These are phyloP conservation scores for Todiramphus chloris DNA, from an alignment of 2,113 vertebrate species.

Conservation along the genomic window DNA sequence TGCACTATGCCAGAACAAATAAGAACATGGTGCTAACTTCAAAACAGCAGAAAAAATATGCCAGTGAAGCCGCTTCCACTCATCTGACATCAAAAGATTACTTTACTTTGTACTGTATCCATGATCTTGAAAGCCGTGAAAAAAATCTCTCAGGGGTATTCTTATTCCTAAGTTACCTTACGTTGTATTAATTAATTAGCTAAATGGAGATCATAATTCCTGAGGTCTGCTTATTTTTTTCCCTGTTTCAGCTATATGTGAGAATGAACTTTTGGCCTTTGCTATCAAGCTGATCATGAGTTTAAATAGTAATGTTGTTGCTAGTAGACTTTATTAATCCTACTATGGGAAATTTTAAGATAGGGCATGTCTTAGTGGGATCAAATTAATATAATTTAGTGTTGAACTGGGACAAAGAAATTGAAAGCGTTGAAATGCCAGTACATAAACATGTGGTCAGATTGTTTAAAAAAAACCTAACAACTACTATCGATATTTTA, in stretches of 20 bases:
- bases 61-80: conserved; percentile 34
- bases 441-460: background rate
- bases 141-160: conserved; percentile 36
- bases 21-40: conserved; percentile 40
- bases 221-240: conserved; percentile 60
- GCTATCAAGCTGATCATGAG: conserved; percentile 5
- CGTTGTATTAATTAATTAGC: conserved; percentile 66
- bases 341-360: background rate
- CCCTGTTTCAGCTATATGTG: background rate
- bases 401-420: background rate
- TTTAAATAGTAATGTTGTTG: conserved; percentile 32
- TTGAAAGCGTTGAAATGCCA: background rate
- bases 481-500: background rate
- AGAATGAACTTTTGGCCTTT: conserved; percentile 32
- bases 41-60: conserved; percentile 45
- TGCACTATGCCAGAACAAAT: conserved; percentile 26
- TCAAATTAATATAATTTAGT: background rate
- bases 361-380: background rate
- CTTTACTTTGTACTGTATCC: conserved; percentile 66
- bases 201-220: conserved; percentile 58
- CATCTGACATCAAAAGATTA: conserved; percentile 63
- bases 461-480: background rate
- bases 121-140: conserved; percentile 45
- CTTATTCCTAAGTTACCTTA: conserved; percentile 55
- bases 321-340: background rate